Percentiles rank a stretch among this genome's conserved stretches.
Conservation (phyloP, 2,797 vertebrate species). For the Cryptoblepharus egeriae region DNA sequence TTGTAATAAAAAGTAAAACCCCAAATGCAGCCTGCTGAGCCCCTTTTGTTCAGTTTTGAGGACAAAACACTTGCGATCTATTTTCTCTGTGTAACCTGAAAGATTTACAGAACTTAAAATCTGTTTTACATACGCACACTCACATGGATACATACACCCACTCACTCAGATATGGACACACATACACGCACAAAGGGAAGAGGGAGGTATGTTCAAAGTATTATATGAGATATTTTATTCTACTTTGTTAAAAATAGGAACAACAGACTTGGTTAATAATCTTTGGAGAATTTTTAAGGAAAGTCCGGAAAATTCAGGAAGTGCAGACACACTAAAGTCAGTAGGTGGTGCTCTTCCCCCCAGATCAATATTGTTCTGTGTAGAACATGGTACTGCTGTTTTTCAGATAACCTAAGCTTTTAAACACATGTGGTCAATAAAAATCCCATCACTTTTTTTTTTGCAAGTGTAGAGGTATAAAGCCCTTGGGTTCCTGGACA, state of each 20-base stretch:
- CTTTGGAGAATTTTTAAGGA: not conserved
- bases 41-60: not conserved
- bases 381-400: not conserved
- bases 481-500: constrained; percentile 22
- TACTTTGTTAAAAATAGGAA: not conserved
- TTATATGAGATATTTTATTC: not conserved
- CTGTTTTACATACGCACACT: not conserved
- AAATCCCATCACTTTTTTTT: constrained; percentile 3
- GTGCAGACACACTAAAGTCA: not conserved
- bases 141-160: no score
- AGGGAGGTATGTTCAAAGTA: not conserved
- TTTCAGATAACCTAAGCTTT: not conserved
- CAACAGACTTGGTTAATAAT: constrained; percentile 6
- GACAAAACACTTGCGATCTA: not conserved
- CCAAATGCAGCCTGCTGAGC: no score
- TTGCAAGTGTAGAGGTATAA: constrained; percentile 17
- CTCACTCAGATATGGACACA: no score
- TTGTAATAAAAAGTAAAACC: no score
- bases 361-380: not conserved
- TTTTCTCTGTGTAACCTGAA: not conserved
- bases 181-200: no score
- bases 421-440: constrained; percentile 25
- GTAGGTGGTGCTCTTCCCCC: not conserved
- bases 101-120: not conserved
- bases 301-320: constrained; percentile 23